Evolutionary conservation across 2,113 vertebrate genomes (phyloP), one percentile per base, ranked within the genome.

Genomic region (Myiozetetes cayanensis): DNA sequence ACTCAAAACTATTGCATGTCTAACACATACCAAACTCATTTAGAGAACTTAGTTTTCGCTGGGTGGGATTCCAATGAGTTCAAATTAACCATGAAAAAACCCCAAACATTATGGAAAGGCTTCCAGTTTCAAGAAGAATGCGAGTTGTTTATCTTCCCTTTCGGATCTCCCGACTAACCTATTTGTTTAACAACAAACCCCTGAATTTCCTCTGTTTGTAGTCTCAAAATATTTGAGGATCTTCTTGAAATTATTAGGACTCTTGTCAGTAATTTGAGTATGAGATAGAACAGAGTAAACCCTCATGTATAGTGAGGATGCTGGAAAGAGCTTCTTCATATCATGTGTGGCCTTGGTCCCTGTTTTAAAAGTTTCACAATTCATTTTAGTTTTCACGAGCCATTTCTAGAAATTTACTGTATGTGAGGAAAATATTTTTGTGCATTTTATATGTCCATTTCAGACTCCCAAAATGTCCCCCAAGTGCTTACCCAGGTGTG

Each of bases 51-150:
- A 4, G 53, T 71, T 56, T 85, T 77, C 49, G 30, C 56, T 89
- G 68, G 21, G 44, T 91, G 65, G 47, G 63, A 85, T 86, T 83
- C 35, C 75, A 95, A 30, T 21, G 62, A 74, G 59, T 83, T 93
- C 75, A 93, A 93, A 94, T 67, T 63, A 96, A 33, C 50, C 78
- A 7, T 71, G 39, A 43, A 88, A 70, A 89, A 88, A 24, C 8
- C 62, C 30, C 23, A 80, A 87, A 93, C 62, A 27, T n/a, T 65
- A 27, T 19, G 39, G 72, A 86, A 93, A 90, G 39, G 33, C 75
- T 91, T 95, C 87, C 87, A 86, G 52, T 93, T 95, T 77, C 63
- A 41, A 33, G 22, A 56, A 65, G 82, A 86, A 83, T 68, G 35
- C 67, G 71, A 84, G 49, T 55, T 93, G 63, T 90, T 92, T 90